Evolutionary conservation across 1,140 invertebrate species (phyloP).

Genomic region (Papilio dardanus): DNA sequence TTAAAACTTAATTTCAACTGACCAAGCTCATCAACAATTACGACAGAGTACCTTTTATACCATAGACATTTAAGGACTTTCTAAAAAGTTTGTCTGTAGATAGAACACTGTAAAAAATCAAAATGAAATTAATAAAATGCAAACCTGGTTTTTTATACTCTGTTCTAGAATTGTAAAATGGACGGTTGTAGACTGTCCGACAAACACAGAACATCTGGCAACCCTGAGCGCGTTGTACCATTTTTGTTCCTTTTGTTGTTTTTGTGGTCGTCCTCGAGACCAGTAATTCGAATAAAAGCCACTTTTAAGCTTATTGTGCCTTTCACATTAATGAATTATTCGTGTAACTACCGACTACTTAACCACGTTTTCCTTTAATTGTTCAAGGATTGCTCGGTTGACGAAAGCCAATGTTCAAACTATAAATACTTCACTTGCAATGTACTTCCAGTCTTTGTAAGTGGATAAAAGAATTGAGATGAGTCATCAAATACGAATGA

Average conservation of each 20-base stretch:
- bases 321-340: constrained; percentile 33
- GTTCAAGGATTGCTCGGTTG: constrained; percentile 20
- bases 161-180: not conserved
- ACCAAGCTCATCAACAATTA: not conserved
- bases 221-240: constrained; percentile 40
- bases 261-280: constrained; percentile 43
- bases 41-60: too few species aligned
- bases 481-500: constrained; percentile 23
- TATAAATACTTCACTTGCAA: constrained; percentile 28
- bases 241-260: constrained; percentile 63
- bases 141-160: not conserved
- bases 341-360: not conserved
- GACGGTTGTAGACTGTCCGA: constrained; percentile 21
- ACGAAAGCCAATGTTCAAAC: not conserved
- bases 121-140: not conserved
- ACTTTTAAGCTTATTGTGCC: constrained; percentile 26
- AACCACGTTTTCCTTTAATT: constrained; percentile 18
- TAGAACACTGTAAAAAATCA: not conserved
- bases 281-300: constrained; percentile 29
- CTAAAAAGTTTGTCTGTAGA: not conserved
- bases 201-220: constrained; percentile 16
- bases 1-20: not conserved
- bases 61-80: too few species aligned
- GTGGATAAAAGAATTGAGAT: constrained; percentile 33
- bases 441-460: constrained; percentile 5